phyloP scores from a whole-genome alignment of 2,113 vertebrate genomes.

The Larimichthys crocea region DNA sequence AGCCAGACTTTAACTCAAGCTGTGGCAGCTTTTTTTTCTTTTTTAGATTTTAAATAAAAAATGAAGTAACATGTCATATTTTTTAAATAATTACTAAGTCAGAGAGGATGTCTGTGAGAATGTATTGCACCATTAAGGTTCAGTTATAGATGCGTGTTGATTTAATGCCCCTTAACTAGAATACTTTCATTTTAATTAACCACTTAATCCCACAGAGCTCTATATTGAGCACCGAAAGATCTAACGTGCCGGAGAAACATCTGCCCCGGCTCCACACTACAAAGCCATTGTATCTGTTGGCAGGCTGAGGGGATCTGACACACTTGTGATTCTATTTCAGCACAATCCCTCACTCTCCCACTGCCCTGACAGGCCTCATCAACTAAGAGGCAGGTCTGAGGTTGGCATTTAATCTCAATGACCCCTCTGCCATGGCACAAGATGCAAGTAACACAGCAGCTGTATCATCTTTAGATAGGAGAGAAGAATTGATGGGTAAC shows the following conservation, averaged over 20 bases:
- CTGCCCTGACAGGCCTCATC: constrained; percentile 54
- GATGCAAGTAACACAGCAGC: constrained; percentile 48
- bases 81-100: not conserved
- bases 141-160: constrained; percentile 35
- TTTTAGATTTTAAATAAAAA: too few species aligned
- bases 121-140: not conserved
- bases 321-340: constrained; percentile 20
- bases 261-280: not conserved
- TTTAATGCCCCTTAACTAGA: constrained; percentile 38
- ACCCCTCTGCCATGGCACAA: constrained; percentile 50
- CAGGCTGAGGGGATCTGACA: constrained; percentile 22
- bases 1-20: not conserved
- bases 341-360: constrained; percentile 36
- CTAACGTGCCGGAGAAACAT: constrained; percentile 11
- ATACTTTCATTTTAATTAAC: constrained; percentile 38
- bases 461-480: constrained; percentile 58
- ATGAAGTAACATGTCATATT: not conserved
- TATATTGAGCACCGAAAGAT: not conserved
- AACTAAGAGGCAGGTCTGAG: constrained; percentile 44
- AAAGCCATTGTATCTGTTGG: not conserved
- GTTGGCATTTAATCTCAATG: constrained; percentile 65
- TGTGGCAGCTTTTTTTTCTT: not conserved
- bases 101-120: constrained; percentile 2
- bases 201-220: constrained; percentile 31
- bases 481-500: constrained; percentile 51